phyloP scores from a whole-genome alignment of 2,113 vertebrate species.

The Oxygymnocypris stewartii region DNA sequence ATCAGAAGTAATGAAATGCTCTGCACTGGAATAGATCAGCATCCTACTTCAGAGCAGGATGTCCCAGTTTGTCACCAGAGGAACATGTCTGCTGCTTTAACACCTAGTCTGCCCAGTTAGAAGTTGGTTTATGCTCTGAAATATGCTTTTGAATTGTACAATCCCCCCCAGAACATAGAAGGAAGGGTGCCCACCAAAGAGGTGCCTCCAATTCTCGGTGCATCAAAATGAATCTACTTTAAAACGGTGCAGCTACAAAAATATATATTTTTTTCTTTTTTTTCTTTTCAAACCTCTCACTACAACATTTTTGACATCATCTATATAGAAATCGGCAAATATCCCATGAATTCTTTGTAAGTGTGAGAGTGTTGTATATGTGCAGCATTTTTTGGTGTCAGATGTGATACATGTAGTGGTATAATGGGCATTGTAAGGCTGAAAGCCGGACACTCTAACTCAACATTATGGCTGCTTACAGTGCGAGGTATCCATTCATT shows the following conservation, averaged over 20 bases:
- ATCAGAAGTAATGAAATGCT: conserved; percentile 33
- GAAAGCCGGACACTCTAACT: neutral
- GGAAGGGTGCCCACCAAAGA: neutral
- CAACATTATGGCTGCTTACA: neutral
- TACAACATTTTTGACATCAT: neutral
- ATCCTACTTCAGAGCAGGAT: conserved; percentile 52
- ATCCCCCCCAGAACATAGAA: neutral
- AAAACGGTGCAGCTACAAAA: neutral
- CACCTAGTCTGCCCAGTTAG: conserved; percentile 64
- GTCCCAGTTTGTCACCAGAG: conserved; percentile 44
- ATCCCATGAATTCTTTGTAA: neutral
- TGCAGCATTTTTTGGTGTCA: neutral
- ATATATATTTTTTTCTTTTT: too few relatives aligned
- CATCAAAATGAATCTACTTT: neutral
- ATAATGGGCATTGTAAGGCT: neutral
- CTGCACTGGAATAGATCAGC: conserved; percentile 55
- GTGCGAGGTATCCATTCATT: neutral
- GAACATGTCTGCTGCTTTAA: conserved; percentile 55
- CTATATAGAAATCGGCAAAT: neutral
- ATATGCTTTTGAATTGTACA: too few relatives aligned
- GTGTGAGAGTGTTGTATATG: neutral
- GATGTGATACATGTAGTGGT: neutral
- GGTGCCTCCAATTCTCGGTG: too few relatives aligned
- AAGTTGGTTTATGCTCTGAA: conserved; percentile 47
- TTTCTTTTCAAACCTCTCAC: neutral